phyloP scores from a whole-genome alignment of 2,888 invertebrate species.

The Pycnomerus fuliginosus region DNA sequence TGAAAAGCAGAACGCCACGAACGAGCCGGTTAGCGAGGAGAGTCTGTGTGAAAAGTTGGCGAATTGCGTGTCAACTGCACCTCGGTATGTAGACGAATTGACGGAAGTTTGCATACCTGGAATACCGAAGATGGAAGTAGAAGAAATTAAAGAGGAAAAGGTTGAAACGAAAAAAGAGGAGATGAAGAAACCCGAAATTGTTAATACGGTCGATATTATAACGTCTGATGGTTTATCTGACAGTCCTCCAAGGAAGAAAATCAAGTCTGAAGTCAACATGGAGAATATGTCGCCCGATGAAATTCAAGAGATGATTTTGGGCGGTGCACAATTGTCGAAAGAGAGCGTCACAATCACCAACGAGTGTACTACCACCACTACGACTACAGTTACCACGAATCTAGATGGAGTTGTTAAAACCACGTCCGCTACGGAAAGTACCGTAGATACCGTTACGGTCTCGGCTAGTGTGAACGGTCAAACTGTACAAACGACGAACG shows the following conservation, averaged over 20 bases:
- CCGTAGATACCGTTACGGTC: conserved; percentile 46
- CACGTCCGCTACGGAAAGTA: conserved; percentile 52
- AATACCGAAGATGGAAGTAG: conserved; percentile 28
- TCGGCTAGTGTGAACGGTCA: conserved; percentile 36
- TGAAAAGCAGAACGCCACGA: conserved; percentile 26
- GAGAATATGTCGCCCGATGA: conserved; percentile 45
- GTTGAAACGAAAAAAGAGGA: conserved; percentile 39
- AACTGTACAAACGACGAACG: conserved; percentile 46
- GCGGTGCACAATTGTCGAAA: conserved; percentile 18
- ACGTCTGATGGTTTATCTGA: conserved; percentile 41
- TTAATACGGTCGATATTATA: conserved; percentile 17
- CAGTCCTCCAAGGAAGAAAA: conserved; percentile 55
- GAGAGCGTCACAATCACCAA: conserved; percentile 27
- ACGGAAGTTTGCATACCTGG: conserved; percentile 43
- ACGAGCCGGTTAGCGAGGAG: conserved; percentile 49
- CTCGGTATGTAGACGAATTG: conserved; percentile 59
- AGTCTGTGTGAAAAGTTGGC: conserved; percentile 63
- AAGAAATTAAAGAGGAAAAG: conserved; percentile 35
- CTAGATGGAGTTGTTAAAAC: conserved; percentile 56
- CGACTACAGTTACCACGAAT: conserved; percentile 52
- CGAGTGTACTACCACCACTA: conserved; percentile 45
- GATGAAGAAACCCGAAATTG: conserved; percentile 32
- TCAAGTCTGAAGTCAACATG: conserved; percentile 44
- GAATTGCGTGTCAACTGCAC: conserved; percentile 62
- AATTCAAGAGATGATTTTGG: conserved; percentile 48